Base-by-base conservation (phyloP, 1,140 invertebrate genomes). In the Ceratitis capitata region DNA sequence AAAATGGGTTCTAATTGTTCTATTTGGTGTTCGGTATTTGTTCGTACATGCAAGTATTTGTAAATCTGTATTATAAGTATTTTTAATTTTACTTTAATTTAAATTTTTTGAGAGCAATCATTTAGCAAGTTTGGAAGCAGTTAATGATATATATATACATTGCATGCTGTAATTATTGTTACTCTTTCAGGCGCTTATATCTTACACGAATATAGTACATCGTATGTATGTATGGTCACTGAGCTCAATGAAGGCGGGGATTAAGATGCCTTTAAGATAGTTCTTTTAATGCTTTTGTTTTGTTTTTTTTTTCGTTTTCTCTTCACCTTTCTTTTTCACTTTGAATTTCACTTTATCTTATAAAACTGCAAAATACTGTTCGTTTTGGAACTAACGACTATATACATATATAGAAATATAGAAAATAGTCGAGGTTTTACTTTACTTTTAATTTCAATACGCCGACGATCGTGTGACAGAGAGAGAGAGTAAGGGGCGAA, bases 281-380 rank as follows among this genome's bases (percentile, higher is more conserved):
- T 32, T 47, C 19, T 56, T 56, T 56, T 53, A 45, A 45, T 19
- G 69, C 26, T 45, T 35, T 64, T 23, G 12, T 39, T 64, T 78
- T 42, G 35, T 32, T 42, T 32, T 69, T 39, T 35, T 69, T 35
- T 69, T 61, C 3, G 26, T 64, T 32, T 10, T 64, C 32, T 14
- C 6, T 35, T 64, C 4, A n/a, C 6, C 3, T 56, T 56, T 56
- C 3, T 4, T n/a, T 56, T 64, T 12, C 61, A 64, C 12, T 64
- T 16, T 61, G 9, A 74, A 6, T 74, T 42, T 74, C n/a, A 39
- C 16, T 74, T 78, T 78, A 47, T 45, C 39, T 78, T 78, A 78
- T 78, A 78, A 78, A 78, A 78, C 69, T 78, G 69, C 69, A 78
- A 45, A 78, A 78, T 78, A 78, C 69, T 78, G 69, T 45, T 78